phyloP scores from a whole-genome alignment of 1,140 invertebrate species.

The Apis dorsata region DNA sequence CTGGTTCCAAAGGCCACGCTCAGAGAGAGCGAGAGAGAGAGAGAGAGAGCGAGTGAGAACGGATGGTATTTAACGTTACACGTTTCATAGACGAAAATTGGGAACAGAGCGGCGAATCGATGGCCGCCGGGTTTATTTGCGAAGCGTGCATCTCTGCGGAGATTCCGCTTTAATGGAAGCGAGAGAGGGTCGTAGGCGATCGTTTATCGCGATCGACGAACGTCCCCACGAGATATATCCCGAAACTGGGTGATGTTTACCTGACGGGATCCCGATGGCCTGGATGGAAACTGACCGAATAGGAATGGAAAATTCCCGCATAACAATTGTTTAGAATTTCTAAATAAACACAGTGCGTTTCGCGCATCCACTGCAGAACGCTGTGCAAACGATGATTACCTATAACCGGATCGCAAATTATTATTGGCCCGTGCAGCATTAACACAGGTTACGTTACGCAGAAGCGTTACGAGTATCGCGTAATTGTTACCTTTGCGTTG shows the following conservation, averaged over 20 bases:
- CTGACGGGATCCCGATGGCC: too few relatives aligned
- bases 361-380: not conserved
- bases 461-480: not conserved
- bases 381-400: conserved; percentile 30
- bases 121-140: conserved; percentile 9
- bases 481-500: conserved; percentile 12
- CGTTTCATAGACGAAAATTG: not conserved
- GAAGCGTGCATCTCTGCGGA: not conserved
- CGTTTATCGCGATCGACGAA: conserved; percentile 18
- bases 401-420: conserved; percentile 38
- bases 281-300: not conserved
- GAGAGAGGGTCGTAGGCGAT: conserved; percentile 3
- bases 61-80: not conserved
- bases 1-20: too few relatives aligned
- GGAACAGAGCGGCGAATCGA: conserved; percentile 7
- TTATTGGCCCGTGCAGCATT: conserved; percentile 5
- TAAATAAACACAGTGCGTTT: not conserved
- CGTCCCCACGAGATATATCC: not conserved
- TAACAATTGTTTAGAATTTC: conserved; percentile 16
- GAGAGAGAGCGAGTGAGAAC: too few relatives aligned
- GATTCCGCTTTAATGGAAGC: conserved; percentile 30
- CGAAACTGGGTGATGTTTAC: conserved; percentile 20
- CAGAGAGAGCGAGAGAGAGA: too few relatives aligned
- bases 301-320: not conserved
- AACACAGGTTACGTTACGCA: not conserved